Conservation (phyloP, 2,797 vertebrate species). For the Helarctos malayanus region DNA sequence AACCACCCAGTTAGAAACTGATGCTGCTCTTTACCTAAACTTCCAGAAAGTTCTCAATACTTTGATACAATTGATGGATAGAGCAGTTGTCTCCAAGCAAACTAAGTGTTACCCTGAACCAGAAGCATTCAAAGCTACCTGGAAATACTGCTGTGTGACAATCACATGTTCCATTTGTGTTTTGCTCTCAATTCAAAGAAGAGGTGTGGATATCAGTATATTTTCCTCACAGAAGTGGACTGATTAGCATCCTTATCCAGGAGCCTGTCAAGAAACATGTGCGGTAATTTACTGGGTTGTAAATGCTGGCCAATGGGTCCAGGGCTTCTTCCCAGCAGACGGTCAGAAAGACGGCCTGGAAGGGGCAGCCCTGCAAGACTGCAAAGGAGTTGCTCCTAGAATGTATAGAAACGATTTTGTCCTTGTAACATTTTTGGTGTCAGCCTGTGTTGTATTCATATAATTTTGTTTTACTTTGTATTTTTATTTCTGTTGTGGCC, state of each 20-base stretch:
- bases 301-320: background rate
- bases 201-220: background rate
- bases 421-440: background rate
- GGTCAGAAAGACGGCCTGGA: background rate
- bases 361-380: background rate
- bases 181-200: background rate
- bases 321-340: background rate
- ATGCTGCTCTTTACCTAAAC: background rate
- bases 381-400: background rate
- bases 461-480: conserved; percentile 21
- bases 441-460: background rate
- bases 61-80: background rate
- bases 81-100: background rate
- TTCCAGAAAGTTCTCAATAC: background rate
- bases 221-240: background rate
- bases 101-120: background rate
- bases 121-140: background rate
- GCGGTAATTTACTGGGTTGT: background rate
- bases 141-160: background rate
- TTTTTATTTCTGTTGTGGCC: background rate
- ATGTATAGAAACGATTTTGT: background rate
- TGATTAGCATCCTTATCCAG: background rate
- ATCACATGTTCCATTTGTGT: background rate
- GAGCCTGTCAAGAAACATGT: background rate
- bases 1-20: background rate